These are phyloP conservation scores for Phrynocephalus versicolor DNA, from an alignment of 2,113 vertebrate species.

Conservation along the genomic window DNA sequence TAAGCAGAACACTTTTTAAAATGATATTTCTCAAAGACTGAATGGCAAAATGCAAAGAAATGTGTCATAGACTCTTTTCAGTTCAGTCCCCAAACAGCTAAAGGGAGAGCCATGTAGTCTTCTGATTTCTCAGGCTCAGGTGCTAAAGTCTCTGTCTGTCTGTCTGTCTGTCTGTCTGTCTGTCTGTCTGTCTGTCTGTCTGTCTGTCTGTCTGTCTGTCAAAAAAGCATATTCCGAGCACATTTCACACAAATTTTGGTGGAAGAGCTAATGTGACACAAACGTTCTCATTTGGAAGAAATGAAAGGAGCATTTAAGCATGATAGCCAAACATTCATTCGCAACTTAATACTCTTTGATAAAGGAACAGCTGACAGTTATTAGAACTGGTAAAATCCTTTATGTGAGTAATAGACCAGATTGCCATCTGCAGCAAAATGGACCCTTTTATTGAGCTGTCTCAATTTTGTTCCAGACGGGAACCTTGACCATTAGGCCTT, in stretches of 20 bases:
- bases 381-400: conserved; percentile 9
- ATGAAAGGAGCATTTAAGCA: neutral
- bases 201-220: too few relatives aligned
- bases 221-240: neutral
- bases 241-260: rapidly evolving
- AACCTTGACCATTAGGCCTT: conserved; percentile 3
- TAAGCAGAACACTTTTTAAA: too few relatives aligned
- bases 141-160: neutral
- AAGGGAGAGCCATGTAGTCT: neutral
- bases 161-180: too few relatives aligned
- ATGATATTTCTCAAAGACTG: rapidly evolving
- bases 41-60: neutral
- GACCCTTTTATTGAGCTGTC: rapidly evolving
- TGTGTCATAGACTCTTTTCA: rapidly evolving
- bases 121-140: neutral
- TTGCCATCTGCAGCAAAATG: neutral
- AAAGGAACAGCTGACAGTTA: neutral
- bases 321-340: neutral
- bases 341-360: conserved; percentile 10
- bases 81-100: neutral
- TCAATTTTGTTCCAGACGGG: neutral
- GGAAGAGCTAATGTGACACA: rapidly evolving
- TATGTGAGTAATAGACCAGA: neutral
- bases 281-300: neutral
- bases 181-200: too few relatives aligned